Base-by-base conservation (phyloP, 2,888 invertebrate species). In the Agrochola lota region DNA sequence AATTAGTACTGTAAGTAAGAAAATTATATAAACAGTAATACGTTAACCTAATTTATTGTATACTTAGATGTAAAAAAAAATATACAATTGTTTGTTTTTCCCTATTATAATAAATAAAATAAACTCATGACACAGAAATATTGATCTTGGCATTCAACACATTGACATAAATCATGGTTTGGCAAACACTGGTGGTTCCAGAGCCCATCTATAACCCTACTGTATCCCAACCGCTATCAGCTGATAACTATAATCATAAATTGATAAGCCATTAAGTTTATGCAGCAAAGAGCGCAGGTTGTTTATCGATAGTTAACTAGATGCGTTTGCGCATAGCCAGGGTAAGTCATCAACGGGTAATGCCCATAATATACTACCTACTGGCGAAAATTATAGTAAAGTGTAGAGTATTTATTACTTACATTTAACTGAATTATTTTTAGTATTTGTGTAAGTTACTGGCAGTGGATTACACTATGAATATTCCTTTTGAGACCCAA, bases 241-340 rank as follows among this genome's bases (percentile, higher is more conserved):
- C 30, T 57, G 60, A 83, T 60, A 55, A 59, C 30, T 68, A 30
- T 78, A 55, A 66, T 71, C 52, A 83, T 83, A 67, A 80, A 77
- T 57, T 40, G 66, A 66, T 66, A 70, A 70, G n/a, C 49, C 59
- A 70, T 66, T 60, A 76, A 66, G 15, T 69, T 66, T 75, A 81
- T 59, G 35, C 81, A 43, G 55, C 59, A 52, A 52, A 69, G 57
- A 64, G 35, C 52, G 67, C 40, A 60, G 35, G 71, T 72, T 84
- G 62, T 68, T 81, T 84, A 71, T 64, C 43, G 59, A 71, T 64
- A 69, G 55, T 40, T 67, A 80, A 55, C 80, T 49, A 52, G 80
- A 59, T 79, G 84, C 80, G 71, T 46, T 46, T 55, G 68, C 81
- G 80, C 81, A 83, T 59, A 64, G 83, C 83, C 63, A 75, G 43